Percentiles rank a stretch among this genome's conserved stretches.
These are phyloP conservation scores for Sciurus niger DNA, from an alignment of 2,113 vertebrate species.

Conservation along the genomic window DNA sequence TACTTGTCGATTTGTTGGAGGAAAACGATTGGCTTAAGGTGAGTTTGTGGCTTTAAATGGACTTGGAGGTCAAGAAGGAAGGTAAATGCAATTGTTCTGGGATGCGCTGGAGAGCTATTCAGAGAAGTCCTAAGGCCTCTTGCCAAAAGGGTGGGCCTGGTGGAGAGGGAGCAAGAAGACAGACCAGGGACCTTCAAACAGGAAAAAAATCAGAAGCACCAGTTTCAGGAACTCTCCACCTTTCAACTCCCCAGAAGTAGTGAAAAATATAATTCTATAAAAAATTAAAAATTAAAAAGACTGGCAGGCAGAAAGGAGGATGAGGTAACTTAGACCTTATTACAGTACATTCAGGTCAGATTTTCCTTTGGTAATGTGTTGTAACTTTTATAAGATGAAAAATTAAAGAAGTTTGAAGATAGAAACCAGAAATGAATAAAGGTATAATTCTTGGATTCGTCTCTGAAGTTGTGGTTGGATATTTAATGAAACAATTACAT, in stretches of 20 bases:
- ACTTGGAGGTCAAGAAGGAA: conserved; percentile 45
- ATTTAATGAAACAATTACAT: neutral
- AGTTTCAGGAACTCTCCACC: neutral
- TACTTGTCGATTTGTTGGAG: conserved; percentile 7
- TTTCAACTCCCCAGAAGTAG: neutral
- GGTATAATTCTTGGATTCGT: conserved; percentile 17
- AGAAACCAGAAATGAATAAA: conserved; percentile 56
- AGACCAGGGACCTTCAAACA: neutral
- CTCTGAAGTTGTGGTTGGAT: conserved; percentile 19
- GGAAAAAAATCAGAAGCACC: conserved; percentile 14
- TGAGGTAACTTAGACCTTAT: conserved; percentile 62
- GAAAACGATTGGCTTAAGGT: neutral
- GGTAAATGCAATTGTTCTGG: neutral
- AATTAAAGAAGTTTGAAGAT: conserved; percentile 57
- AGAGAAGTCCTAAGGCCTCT: neutral
- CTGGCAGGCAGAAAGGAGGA: conserved; percentile 57
- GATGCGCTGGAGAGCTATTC: neutral
- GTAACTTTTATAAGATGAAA: conserved; percentile 58
- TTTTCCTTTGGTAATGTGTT: conserved; percentile 25
- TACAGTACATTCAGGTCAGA: conserved; percentile 5
- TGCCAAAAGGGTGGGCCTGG: neutral
- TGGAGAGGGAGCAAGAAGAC: neutral
- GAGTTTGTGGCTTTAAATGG: conserved; percentile 44
- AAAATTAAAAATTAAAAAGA: conserved; percentile 5
- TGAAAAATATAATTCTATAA: conserved; percentile 57